Evolutionary conservation across 2,113 vertebrate genomes (phyloP), one percentile per base, ranked within the genome.

Genomic region (Anas platyrhynchos): DNA sequence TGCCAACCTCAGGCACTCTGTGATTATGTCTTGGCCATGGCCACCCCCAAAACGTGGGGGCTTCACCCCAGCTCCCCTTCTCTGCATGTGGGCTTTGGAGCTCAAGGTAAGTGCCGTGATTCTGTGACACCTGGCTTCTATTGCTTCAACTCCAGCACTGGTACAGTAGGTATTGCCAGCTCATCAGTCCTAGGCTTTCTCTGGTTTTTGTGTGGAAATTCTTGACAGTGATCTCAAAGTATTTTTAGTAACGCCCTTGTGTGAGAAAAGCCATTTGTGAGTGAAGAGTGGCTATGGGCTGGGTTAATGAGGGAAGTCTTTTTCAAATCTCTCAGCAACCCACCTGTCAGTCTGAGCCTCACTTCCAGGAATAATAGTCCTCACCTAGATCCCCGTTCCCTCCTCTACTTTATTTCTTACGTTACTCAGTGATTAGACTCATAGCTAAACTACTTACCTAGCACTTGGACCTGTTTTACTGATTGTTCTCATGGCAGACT

Each of bases 261-360:
- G 0, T 65, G 13, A 65, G 58, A 56, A 38, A 55, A 94, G 18
- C 32, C 22, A 16, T 34, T n/a, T 75, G 7, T 31, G 23, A 75
- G 13, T n/a, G 23, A 86, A 68, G 16, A 0, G 0, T 61, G 44
- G 22, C 13, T 44, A 14, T 43, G 69, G 31, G 52, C 7, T 6
- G 38, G 65, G 48, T 36, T n/a, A 89, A n/a, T 2, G 20, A 83
- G 6, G n/a, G 21, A 41, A 69, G 12, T 9, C 10, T 43, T 13
- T 46, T 21, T 34, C n/a, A 63, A 11, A 78, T 9, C 34, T 48
- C 54, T 48, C 0, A 1, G 27, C 1, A 2, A 14, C 63, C 21
- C 18, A 1, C 18, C 34, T 46, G 15, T 13, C n/a, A 61, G 46
- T 27, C 54, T 62, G 31, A 62, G 48, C 46, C 29, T 43, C 6